phyloP scores from a whole-genome alignment of 2,113 vertebrate genomes.

The Nothocercus julius region DNA sequence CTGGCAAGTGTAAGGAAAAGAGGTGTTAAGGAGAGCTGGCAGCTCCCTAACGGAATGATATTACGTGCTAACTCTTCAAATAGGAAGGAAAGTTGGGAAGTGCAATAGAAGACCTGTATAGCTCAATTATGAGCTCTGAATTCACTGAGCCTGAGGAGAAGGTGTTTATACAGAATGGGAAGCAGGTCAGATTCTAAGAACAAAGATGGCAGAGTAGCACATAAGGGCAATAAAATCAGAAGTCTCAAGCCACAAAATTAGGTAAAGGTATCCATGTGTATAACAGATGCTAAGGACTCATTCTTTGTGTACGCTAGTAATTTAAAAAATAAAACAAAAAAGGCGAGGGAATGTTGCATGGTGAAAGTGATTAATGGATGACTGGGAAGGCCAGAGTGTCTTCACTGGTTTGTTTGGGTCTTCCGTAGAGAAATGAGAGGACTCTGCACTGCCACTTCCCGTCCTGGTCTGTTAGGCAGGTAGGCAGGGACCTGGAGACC shows the following conservation, averaged over 20 bases:
- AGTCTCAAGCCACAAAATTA: not conserved
- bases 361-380: not conserved
- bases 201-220: not conserved
- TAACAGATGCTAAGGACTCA: not conserved
- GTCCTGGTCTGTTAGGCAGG: not conserved
- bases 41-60: slow-evolving; percentile 49
- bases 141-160: not conserved
- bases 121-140: not conserved
- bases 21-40: slow-evolving; percentile 69
- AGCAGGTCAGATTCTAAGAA: slow-evolving; percentile 31
- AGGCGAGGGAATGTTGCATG: not conserved
- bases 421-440: not conserved
- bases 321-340: not conserved
- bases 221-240: not conserved
- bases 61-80: slow-evolving; percentile 48
- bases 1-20: slow-evolving; percentile 57
- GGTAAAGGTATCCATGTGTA: not conserved
- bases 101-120: not conserved
- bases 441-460: not conserved
- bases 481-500: not conserved
- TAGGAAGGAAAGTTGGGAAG: slow-evolving; percentile 5
- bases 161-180: not conserved
- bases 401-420: not conserved
- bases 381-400: not conserved
- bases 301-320: not conserved